Base-by-base conservation (phyloP, 2,797 vertebrate species). In the Acrossocheilus fasciatus region DNA sequence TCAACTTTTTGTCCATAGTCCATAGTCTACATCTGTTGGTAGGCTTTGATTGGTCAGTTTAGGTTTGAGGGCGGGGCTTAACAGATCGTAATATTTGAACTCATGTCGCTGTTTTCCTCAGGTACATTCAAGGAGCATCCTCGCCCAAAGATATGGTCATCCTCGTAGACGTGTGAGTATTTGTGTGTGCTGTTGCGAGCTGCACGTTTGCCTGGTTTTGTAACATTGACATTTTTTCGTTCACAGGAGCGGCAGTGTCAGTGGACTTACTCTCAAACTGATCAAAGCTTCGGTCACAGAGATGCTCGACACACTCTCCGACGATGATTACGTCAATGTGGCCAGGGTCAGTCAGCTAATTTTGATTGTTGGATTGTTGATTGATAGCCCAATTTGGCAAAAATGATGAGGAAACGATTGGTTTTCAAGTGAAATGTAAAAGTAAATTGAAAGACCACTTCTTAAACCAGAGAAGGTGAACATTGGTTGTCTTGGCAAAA, bases 71-170 rank as follows among this genome's bases (percentile, higher is more conserved):
- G 41, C 0, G 30, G 45, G 30, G 12, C 57, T n/a, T 17, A 36
- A 4, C 3, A 1, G 34, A 54, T 41, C 23, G 11, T 59, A n/a
- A 34, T 36, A 12, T 0, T 41, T n/a, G 4, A 18, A 12, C 18
- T 43, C n/a, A 9, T 81, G 59, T 14, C 2, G 1, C 9, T 83
- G 66, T 81, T 50, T 77, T 54, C n/a, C 50, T 3, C 94, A 99
- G 98, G 98, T 99, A 99, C 90, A 99, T 99, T 91, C 98, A 99
- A 90, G 98, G 98, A 0, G 98, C 98, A 39, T 99, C 98, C 0
- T 99, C 98, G 0, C 98, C 98, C 0, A 99, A 99, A 94, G 98
- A 99, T 89, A 99, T 99, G 98, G 98, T 99, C 93, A 99, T 99
- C 94, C 98, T 99, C 0, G 98, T 99, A 73, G 98, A 99, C 0